A percentile compares a stretch with the other conserved stretches of the same genome.
Evolutionary conservation across 2,113 vertebrate genomes (phyloP).

Genomic region (Oophaga pumilio): DNA sequence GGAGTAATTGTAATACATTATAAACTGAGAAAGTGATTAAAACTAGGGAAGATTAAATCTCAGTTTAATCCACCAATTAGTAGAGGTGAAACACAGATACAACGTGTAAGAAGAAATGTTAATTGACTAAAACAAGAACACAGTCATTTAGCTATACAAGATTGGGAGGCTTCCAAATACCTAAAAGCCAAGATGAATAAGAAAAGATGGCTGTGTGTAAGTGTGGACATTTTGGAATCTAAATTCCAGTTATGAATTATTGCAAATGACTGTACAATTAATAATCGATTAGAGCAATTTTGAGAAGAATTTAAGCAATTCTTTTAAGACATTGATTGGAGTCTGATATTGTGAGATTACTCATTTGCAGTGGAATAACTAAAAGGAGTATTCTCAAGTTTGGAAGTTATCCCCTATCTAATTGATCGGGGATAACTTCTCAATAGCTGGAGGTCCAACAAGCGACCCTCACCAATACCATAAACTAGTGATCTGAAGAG

Average conservation of each 20-base stretch:
- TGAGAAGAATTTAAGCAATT: too few relatives aligned
- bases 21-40: background rate
- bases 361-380: too few relatives aligned
- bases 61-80: constrained; percentile 2
- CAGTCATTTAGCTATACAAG: constrained; percentile 10
- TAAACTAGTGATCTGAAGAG: too few relatives aligned
- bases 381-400: too few relatives aligned
- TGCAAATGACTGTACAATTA: too few relatives aligned
- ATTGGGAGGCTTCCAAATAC: background rate
- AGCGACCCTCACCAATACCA: too few relatives aligned
- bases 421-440: too few relatives aligned
- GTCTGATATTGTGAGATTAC: too few relatives aligned
- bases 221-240: background rate
- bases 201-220: background rate
- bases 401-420: too few relatives aligned
- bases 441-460: too few relatives aligned
- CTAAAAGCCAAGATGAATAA: background rate
- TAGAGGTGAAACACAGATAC: constrained; percentile 1
- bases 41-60: constrained; percentile 6
- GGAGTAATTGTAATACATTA: background rate
- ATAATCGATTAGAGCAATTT: too few relatives aligned
- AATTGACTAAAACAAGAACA: constrained; percentile 16
- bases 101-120: background rate
- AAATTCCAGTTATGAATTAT: background rate
- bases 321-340: too few relatives aligned